Base-by-base conservation (phyloP, 2,888 invertebrate species). In the Zaprionus bogoriensis region DNA sequence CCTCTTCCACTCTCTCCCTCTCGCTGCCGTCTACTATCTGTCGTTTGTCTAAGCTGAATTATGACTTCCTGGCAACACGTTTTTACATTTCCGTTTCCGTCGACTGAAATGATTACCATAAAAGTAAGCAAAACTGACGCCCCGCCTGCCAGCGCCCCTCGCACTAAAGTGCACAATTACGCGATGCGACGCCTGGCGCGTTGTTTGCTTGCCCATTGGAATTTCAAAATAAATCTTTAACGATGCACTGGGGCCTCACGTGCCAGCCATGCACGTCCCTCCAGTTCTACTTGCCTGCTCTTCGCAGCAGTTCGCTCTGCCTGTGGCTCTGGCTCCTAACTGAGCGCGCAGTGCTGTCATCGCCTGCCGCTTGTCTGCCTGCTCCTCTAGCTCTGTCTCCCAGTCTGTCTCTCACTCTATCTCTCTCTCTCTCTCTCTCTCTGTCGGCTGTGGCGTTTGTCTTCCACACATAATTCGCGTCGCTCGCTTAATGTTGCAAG, bases 11-110 rank as follows among this genome's bases (percentile, higher is more conserved):
- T 36, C 6, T 30, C 53, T 14, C 51, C 22, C 6, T 14, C 28
- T 14, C 10, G 32, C 2, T 7, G 3, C 9, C 6, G 19, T 2
- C 27, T 28, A 58, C 60, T 67, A 65, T 71, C 68, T 82, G 41
- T 69, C 77, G 84, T 82, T 83, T 86, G 82, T 80, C 82, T 86
- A 86, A 82, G 84, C 82, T 82, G 73, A 82, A 80, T 83, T 77
- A 82, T 86, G 81, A 83, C 77, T 86, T 82, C 86, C 82, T 86
- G 86, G 70, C 68, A 86, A 86, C 82, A 83, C 86, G 74, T 86
- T 82, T 82, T 86, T 86, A 82, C 80, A 82, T 82, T 86, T 82
- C 82, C 82, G 74, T 71, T 82, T 86, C 82, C 84, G 82, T 48
- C 79, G 67, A 68, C 81, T 75, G 73, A 86, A 82, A 82, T 83